Evolutionary conservation across 2,113 vertebrate species (phyloP).

Genomic region (Notarius lentiginosus): DNA sequence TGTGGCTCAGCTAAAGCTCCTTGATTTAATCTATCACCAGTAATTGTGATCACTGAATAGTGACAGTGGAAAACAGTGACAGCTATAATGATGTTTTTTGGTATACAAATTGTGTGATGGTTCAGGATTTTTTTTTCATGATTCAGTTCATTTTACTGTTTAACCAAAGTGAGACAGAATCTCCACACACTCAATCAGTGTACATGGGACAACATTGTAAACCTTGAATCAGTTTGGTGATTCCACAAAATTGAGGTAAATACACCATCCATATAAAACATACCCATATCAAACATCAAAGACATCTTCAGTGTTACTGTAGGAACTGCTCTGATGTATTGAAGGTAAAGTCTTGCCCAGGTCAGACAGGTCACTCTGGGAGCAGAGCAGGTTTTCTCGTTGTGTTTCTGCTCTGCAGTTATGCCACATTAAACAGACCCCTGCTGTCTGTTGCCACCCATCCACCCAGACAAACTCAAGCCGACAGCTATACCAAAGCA

Average conservation of each 20-base stretch:
- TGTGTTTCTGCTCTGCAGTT: constrained; percentile 46
- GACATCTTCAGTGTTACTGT: constrained; percentile 14
- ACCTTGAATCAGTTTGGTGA: constrained; percentile 14
- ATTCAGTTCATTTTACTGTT: background rate
- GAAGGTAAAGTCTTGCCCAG: constrained; percentile 40
- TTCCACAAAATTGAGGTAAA: constrained; percentile 19
- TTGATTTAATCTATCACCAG: constrained; percentile 37
- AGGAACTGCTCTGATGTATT: constrained; percentile 32
- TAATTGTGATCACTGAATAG: constrained; percentile 15
- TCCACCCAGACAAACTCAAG: constrained; percentile 44
- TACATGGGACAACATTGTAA: constrained; percentile 1
- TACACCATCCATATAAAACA: constrained; percentile 21
- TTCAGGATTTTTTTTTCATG: background rate
- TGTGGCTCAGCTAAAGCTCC: background rate
- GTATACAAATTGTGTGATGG: background rate
- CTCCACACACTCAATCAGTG: background rate
- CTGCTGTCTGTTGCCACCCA: constrained; percentile 49
- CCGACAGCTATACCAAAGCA: constrained; percentile 45
- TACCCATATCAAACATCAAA: constrained; percentile 40
- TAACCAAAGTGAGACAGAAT: background rate
- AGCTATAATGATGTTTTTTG: background rate
- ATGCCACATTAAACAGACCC: constrained; percentile 48
- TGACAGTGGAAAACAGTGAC: constrained; percentile 32
- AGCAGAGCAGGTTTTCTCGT: constrained; percentile 34
- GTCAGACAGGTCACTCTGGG: constrained; percentile 43